Evolutionary conservation across 2,113 vertebrate species (phyloP).

Genomic region (Brachyistius frenatus): DNA sequence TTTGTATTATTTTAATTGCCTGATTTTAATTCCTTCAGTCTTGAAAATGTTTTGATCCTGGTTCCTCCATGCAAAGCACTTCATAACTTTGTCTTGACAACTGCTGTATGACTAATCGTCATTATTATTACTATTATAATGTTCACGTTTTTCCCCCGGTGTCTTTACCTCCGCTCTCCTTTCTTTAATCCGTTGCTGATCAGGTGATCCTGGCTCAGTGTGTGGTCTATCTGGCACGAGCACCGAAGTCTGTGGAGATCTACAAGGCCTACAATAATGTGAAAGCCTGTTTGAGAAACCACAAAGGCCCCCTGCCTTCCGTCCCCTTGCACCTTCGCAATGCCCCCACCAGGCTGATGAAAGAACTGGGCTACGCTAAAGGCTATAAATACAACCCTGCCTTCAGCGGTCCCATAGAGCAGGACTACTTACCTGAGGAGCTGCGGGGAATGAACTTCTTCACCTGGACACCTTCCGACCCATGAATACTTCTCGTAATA

Average conservation of each 20-base stretch:
- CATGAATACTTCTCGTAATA: slow-evolving; percentile 28
- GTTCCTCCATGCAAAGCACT: too few relatives aligned
- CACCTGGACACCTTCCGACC: slow-evolving; percentile 73
- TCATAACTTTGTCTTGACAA: too few relatives aligned
- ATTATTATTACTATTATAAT: too few relatives aligned
- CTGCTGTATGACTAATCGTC: too few relatives aligned
- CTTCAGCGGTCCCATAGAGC: slow-evolving; percentile 87
- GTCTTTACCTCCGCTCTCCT: background rate
- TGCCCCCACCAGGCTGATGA: slow-evolving; percentile 93
- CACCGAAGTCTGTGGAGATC: slow-evolving; percentile 93
- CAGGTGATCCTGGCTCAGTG: slow-evolving; percentile 98
- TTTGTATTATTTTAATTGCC: too few relatives aligned
- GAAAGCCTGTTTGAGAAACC: slow-evolving; percentile 91
- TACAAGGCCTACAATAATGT: slow-evolving; percentile 92
- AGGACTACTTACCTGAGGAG: slow-evolving; percentile 92
- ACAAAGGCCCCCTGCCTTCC: slow-evolving; percentile 91
- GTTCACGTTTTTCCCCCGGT: background rate
- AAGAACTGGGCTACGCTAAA: slow-evolving; percentile 91
- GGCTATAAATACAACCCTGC: slow-evolving; percentile 95
- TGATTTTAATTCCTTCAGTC: too few relatives aligned
- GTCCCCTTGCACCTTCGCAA: slow-evolving; percentile 96
- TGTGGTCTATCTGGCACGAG: slow-evolving; percentile 91
- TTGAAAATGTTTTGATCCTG: too few relatives aligned
- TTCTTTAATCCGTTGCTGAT: slow-evolving; percentile 6
- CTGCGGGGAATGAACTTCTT: slow-evolving; percentile 89